These are phyloP conservation scores for Pyrocephalus nanus DNA, from an alignment of 2,797 vertebrate species.

Conservation along the genomic window DNA sequence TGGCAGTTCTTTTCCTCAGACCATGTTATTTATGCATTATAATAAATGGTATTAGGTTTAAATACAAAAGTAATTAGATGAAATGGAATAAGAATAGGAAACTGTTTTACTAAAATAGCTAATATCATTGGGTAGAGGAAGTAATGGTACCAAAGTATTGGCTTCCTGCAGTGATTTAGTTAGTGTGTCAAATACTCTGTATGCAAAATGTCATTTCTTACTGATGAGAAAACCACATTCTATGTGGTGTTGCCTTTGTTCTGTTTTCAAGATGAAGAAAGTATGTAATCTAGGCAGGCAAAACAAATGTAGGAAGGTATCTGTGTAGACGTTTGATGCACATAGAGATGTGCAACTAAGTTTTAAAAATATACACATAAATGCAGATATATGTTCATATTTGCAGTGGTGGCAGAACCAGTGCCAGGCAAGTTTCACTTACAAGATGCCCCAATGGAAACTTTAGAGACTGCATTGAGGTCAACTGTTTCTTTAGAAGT, in stretches of 20 bases:
- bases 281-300: neutral
- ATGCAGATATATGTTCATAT: neutral
- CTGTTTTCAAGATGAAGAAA: neutral
- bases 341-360: neutral
- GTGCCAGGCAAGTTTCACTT: neutral
- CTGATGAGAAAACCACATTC: neutral
- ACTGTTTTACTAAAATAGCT: neutral
- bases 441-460: neutral
- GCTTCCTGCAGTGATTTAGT: neutral
- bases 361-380: neutral
- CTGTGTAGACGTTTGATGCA: neutral
- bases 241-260: neutral
- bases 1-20: neutral
- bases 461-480: neutral
- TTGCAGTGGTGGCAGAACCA: neutral
- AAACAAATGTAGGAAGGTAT: neutral
- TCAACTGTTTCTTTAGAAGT: neutral
- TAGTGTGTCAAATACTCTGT: neutral
- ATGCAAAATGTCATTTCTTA: neutral
- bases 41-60: neutral
- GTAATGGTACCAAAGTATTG: neutral
- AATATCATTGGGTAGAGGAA: neutral
- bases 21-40: neutral
- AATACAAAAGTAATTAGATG: neutral
- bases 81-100: neutral